Conservation (phyloP, 1,140 invertebrate species). For the Andrena cerasifolii region DNA sequence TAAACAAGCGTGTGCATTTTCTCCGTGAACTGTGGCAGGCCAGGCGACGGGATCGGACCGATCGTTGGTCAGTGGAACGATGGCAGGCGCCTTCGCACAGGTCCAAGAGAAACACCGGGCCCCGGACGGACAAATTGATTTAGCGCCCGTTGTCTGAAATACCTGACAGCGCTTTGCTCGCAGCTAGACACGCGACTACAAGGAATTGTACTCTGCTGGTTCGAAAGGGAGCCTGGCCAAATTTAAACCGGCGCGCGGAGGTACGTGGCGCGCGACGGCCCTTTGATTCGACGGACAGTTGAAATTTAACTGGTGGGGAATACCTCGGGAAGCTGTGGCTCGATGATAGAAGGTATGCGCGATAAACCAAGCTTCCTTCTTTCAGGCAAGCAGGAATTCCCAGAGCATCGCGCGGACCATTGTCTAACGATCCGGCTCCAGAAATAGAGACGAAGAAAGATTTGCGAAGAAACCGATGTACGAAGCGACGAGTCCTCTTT, state of each 20-base stretch:
- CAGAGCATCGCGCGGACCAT: no score
- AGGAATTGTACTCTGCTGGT: constrained; percentile 38
- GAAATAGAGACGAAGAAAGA: no score
- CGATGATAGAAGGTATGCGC: no score
- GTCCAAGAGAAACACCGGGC: constrained; percentile 57
- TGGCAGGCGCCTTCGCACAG: background rate
- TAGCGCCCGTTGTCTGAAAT: constrained; percentile 31
- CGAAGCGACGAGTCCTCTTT: no score
- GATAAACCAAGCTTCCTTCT: no score
- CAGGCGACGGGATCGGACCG: constrained; percentile 28
- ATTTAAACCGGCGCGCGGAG: background rate
- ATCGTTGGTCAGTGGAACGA: constrained; percentile 37
- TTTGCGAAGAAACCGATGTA: no score
- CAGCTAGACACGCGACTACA: constrained; percentile 37
- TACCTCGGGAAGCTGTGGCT: no score
- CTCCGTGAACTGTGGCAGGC: background rate
- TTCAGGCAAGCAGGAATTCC: no score
- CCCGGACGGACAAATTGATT: constrained; percentile 36
- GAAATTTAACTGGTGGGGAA: no score
- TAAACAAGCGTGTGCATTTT: background rate
- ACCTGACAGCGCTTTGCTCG: constrained; percentile 39
- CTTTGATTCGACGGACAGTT: constrained; percentile 5
- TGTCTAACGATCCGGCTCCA: no score
- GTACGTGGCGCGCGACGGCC: background rate
- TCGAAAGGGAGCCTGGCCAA: constrained; percentile 16